phyloP scores from a whole-genome alignment of 2,888 invertebrate genomes.

The Drosophila lacicola region DNA sequence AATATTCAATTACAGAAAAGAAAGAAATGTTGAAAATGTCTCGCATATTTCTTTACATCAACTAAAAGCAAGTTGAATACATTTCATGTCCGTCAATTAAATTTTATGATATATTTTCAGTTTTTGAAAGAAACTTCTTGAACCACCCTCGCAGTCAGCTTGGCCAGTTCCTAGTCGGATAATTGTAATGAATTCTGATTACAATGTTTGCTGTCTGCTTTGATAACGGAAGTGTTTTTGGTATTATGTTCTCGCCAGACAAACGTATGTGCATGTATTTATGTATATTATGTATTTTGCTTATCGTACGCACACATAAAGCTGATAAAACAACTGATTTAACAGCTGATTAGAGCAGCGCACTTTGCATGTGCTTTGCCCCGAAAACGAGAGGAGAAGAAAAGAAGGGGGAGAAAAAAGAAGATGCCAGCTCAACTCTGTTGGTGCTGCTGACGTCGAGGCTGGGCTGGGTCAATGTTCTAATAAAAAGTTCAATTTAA shows the following conservation, averaged over 20 bases:
- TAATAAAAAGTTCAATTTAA: slow-evolving; percentile 76
- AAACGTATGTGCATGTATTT: neutral
- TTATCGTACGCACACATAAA: slow-evolving; percentile 54
- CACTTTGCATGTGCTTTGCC: slow-evolving; percentile 15
- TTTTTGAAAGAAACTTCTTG: slow-evolving; percentile 2
- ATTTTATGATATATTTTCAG: no score
- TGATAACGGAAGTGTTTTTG: slow-evolving; percentile 57
- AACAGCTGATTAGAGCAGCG: slow-evolving; percentile 50
- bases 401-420: no score
- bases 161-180: slow-evolving; percentile 17
- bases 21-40: no score
- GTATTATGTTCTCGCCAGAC: slow-evolving; percentile 18
- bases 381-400: no score
- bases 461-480: slow-evolving; percentile 72
- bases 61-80: no score
- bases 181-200: slow-evolving; percentile 60
- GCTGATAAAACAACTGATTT: slow-evolving; percentile 77
- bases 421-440: slow-evolving; percentile 1
- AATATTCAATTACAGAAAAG: no score
- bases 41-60: no score
- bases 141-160: slow-evolving; percentile 15
- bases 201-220: slow-evolving; percentile 52
- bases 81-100: no score
- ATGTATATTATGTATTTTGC: slow-evolving; percentile 19
- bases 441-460: neutral